Base-by-base conservation (phyloP, 2,888 invertebrate genomes). In the Drosophila hamatofila region DNA sequence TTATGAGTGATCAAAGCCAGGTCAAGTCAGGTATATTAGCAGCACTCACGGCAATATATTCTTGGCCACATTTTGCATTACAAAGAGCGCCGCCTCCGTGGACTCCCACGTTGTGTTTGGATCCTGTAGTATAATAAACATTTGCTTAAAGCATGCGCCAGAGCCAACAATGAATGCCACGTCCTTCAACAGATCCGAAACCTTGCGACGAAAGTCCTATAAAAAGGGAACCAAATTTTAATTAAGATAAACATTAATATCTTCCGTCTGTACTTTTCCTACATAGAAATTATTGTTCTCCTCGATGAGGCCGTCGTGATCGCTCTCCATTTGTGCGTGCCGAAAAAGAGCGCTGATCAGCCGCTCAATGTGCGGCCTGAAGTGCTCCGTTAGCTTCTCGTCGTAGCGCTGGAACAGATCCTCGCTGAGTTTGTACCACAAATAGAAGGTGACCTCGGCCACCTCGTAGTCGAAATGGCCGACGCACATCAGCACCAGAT, bases 381-480 rank as follows among this genome's bases (percentile, higher is more conserved):
- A 99, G 39, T 96, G 93, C 54, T 95, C 94, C 2, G 96, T 97
- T n/a, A 97, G 92, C 0, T 95, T 94, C 83, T 97, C 96, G 87
- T 95, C 96, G 91, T 98, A 96, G 78, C 96, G 95, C 85, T 97
- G 96, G 92, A 98, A 99, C 6, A 99, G 94, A 88, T 97, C 96
- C 93, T 99, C 99, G 6, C 99, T 98, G 39, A 99, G 93, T 30
- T 97, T 95, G 93, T 98, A 99, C 99, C 99, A 99, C 68, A 99
- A 94, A 93, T 98, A 97, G 92, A 99, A 99, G 2, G 99, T 98
- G 81, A 99, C 97, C 91, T 96, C 96, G 37, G 96, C 95, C 85
- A 98, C 98, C 95, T 99, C 98, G 93, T 98, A 99, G 92, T 99
- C 98, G 93, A 98, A 98, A 94, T 99, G 98, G 0, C 98, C 98